Evolutionary conservation across 2,113 vertebrate species (phyloP).

Genomic region (Poecile atricapillus): DNA sequence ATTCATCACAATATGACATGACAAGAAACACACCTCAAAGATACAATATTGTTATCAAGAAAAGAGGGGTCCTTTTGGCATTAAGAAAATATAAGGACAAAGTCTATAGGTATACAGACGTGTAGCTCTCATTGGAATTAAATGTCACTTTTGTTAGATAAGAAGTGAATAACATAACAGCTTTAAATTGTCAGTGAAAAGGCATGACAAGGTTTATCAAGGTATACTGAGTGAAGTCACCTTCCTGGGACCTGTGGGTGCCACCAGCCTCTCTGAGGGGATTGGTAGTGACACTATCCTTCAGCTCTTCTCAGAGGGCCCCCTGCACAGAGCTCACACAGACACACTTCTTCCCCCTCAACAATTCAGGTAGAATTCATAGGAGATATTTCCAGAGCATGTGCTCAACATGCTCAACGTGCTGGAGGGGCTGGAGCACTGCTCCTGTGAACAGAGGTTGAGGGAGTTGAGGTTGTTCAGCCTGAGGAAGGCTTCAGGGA

Average conservation of each 20-base stretch:
- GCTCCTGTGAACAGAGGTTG: background rate
- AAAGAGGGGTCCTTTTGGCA: background rate
- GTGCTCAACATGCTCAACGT: background rate
- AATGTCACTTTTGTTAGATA: background rate
- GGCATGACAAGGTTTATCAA: background rate
- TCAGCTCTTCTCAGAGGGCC: background rate
- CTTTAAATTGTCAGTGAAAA: background rate
- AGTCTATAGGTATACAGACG: background rate
- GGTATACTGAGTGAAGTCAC: background rate
- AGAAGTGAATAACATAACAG: background rate
- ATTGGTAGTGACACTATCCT: background rate
- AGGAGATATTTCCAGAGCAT: accelerated
- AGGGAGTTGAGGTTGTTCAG: background rate
- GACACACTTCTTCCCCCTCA: background rate
- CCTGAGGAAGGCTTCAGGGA: background rate
- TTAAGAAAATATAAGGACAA: background rate
- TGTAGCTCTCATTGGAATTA: background rate
- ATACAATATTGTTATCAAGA: background rate
- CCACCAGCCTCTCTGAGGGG: background rate
- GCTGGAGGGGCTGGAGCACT: background rate
- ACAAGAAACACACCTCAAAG: background rate
- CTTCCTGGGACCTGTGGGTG: background rate
- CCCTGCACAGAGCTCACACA: accelerated
- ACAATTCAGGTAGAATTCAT: background rate
- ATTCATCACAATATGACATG: background rate